phyloP scores from a whole-genome alignment of 2,797 vertebrate genomes.

The Salmo trutta region DNA sequence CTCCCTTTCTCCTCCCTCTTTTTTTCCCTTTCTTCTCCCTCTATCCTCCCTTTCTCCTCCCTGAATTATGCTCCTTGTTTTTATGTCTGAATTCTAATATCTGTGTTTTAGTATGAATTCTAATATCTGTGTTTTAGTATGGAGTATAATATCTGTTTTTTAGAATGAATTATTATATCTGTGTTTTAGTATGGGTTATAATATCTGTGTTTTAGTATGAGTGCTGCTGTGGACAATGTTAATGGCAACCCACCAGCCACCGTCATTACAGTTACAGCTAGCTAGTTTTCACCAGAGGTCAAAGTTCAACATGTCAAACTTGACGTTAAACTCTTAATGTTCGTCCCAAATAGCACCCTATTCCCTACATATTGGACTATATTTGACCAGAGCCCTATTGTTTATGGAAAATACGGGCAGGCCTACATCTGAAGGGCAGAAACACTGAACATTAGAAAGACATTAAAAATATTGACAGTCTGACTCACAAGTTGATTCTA shows the following conservation, averaged over 20 bases:
- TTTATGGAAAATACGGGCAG: conserved; percentile 3
- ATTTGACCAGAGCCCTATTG: not conserved
- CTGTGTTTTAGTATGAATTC: no score
- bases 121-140: no score
- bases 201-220: not conserved
- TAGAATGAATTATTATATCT: no score
- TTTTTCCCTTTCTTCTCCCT: not conserved
- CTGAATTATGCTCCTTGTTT: conserved; percentile 17
- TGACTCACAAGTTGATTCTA: not conserved
- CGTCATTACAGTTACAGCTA: not conserved
- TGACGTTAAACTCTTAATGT: not conserved
- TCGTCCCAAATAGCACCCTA: not conserved
- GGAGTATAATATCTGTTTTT: no score
- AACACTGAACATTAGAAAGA: conserved; percentile 9
- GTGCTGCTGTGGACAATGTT: not conserved
- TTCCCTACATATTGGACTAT: not conserved
- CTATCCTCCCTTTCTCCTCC: not conserved
- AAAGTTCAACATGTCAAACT: not conserved
- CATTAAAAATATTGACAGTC: not conserved
- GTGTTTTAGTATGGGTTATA: no score
- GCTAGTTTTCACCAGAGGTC: not conserved
- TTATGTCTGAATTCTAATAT: not conserved
- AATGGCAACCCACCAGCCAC: not conserved
- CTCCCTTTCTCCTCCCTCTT: not conserved
- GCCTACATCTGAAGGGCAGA: conserved; percentile 1